These are phyloP conservation scores for Hypercompe scribonia DNA, from an alignment of 2,888 invertebrate genomes.

Conservation along the genomic window DNA sequence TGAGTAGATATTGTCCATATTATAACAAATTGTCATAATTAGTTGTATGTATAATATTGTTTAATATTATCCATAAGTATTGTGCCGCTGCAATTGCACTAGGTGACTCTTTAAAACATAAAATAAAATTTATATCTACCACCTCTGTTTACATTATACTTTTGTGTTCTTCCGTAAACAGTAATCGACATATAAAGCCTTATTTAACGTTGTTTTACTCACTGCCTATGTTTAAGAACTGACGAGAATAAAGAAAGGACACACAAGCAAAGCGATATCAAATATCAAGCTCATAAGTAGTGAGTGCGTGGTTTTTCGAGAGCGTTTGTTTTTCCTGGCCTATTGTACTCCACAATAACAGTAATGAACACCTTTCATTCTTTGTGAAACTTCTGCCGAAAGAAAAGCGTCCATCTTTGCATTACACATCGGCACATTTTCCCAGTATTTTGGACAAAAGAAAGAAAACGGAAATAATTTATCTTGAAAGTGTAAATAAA, in stretches of 20 bases:
- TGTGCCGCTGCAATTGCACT: too few species aligned
- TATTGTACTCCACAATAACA: constrained; percentile 41
- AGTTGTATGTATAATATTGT: too few species aligned
- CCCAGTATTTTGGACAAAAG: constrained; percentile 7
- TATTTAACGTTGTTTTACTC: not conserved
- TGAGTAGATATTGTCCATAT: too few species aligned
- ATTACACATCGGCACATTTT: constrained; percentile 29
- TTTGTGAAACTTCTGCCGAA: constrained; percentile 41
- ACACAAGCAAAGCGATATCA: not conserved
- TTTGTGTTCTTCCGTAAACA: not conserved
- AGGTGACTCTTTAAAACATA: too few species aligned
- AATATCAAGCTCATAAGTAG: constrained; percentile 14
- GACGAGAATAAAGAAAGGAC: not conserved
- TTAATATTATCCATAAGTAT: too few species aligned
- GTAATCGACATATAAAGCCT: not conserved
- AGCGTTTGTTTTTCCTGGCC: constrained; percentile 36
- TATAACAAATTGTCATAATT: too few species aligned
- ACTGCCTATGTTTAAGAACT: not conserved
- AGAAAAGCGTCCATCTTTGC: constrained; percentile 27
- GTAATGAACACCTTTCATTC: constrained; percentile 46
- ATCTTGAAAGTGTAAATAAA: constrained; percentile 6
- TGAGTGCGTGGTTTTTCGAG: constrained; percentile 31
- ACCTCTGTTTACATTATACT: too few species aligned
- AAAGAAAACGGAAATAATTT: not conserved
- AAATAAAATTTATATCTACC: too few species aligned